Evolutionary conservation across 2,113 vertebrate genomes (phyloP), one percentile per base, ranked within the genome.

Genomic region (Chaetops frenatus): DNA sequence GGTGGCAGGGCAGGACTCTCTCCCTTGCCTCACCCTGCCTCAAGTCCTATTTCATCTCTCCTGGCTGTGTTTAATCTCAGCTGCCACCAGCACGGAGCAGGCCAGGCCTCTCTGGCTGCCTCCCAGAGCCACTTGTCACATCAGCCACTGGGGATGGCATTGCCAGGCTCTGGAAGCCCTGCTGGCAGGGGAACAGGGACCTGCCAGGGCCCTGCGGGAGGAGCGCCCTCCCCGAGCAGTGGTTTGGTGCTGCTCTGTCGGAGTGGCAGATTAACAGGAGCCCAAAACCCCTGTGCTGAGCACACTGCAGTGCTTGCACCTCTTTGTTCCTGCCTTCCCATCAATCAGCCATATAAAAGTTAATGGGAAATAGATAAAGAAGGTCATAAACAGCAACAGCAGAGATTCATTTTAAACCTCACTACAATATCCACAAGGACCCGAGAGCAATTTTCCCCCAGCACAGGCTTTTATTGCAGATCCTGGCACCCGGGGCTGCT

Each of bases 361-460:
- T 79, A 57, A 81, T 38, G 53, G 76, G 60, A 76, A 88, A 83
- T n/a, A 86, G 88, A 67, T 90, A 69, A 86, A 58, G 27, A 14
- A 72, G 67, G 89, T 73, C 76, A 73, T 89, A 92, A 94, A 81
- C 35, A 89, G 87, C 84, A 81, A 38, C 78, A 67, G 78, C 87
- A 89, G 61, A 76, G 80, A 48, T 61, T 69, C 66, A 40, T 40
- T 73, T 92, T 54, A 74, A 66, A 85, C 42, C 61, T 82, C 88
- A 15, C 74, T 60, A 11, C 66, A 57, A 31, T 23, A 73, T 8
- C 74, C 74, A 38, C 42, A 25, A 66, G 77, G 80, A 50, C 16
- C 67, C 1, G 6, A 47, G 53, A 67, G 76, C 20, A 8, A 25
- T 51, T 58, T 45, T 70, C 47, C 17, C 72, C 36, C 64, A 53